Percentiles rank a stretch among this genome's conserved stretches.
These are phyloP conservation scores for Nebria ingens DNA, from an alignment of 1,140 invertebrate genomes.

Conservation along the genomic window DNA sequence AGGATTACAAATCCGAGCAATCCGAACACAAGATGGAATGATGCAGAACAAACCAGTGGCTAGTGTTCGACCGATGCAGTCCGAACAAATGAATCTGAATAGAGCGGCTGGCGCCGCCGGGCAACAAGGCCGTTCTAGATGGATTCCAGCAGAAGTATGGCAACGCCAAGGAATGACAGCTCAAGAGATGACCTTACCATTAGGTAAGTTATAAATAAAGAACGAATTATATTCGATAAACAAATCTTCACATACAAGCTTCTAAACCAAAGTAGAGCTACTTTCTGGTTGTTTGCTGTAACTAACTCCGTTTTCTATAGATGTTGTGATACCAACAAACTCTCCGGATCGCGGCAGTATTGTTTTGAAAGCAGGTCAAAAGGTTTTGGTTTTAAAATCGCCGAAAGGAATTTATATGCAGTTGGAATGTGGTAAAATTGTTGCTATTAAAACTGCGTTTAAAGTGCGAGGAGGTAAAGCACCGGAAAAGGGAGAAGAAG, in stretches of 20 bases:
- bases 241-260: not conserved
- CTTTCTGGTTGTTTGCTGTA: no score
- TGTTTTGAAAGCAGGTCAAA: conserved; percentile 81
- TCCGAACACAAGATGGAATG: conserved; percentile 25
- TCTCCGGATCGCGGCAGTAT: conserved; percentile 76
- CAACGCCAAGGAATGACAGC: conserved; percentile 87
- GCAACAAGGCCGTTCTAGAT: conserved; percentile 44
- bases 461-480: conserved; percentile 37
- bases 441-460: conserved; percentile 77
- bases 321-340: conserved; percentile 89
- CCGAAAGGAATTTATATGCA: conserved; percentile 94
- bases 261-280: no score
- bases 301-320: no score
- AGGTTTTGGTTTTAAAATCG: conserved; percentile 88
- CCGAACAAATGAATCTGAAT: conserved; percentile 27
- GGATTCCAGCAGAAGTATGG: conserved; percentile 82
- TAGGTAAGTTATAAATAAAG: conserved; percentile 42
- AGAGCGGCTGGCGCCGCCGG: conserved; percentile 36
- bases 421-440: conserved; percentile 89
- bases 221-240: not conserved
- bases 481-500: not conserved
- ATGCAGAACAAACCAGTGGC: conserved; percentile 38
- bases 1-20: conserved; percentile 35
- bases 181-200: conserved; percentile 83
- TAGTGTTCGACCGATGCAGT: conserved; percentile 44